Evolutionary conservation across 2,797 vertebrate species (phyloP).

Genomic region (Dallia pectoralis): DNA sequence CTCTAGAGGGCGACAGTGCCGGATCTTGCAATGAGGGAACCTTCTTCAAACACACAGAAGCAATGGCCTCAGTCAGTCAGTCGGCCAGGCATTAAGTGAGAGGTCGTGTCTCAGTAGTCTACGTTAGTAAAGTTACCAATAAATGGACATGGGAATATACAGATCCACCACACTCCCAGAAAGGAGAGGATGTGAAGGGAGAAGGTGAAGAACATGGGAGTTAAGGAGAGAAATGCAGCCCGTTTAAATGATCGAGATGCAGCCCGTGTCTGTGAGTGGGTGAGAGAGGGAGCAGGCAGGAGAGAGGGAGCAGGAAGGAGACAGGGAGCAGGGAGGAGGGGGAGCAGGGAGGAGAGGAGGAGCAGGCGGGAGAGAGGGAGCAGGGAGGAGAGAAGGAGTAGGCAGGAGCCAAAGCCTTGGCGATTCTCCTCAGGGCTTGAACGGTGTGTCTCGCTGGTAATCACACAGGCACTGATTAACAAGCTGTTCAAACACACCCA

Average conservation of each 20-base stretch:
- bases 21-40: background rate
- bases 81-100: background rate
- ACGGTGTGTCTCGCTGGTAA: constrained; percentile 52
- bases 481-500: constrained; percentile 54
- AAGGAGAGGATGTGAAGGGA: background rate
- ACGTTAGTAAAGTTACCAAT: background rate
- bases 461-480: constrained; percentile 59
- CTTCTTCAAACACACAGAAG: constrained; percentile 7
- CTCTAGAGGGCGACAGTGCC: constrained; percentile 27
- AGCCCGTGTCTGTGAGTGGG: constrained; percentile 2
- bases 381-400: constrained; percentile 11
- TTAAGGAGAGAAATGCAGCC: background rate
- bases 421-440: constrained; percentile 44
- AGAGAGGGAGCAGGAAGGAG: constrained; percentile 1
- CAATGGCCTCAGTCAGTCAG: constrained; percentile 27
- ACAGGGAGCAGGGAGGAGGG: constrained; percentile 7
- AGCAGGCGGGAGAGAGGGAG: constrained; percentile 11
- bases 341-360: constrained; percentile 7
- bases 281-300: constrained; percentile 9
- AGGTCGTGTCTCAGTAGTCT: background rate
- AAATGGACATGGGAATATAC: background rate
- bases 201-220: background rate
- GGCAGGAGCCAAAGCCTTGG: constrained; percentile 24
- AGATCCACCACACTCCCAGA: background rate
- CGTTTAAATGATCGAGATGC: background rate